Conservation (phyloP, 2,888 invertebrate species). For the Philaethria dido region DNA sequence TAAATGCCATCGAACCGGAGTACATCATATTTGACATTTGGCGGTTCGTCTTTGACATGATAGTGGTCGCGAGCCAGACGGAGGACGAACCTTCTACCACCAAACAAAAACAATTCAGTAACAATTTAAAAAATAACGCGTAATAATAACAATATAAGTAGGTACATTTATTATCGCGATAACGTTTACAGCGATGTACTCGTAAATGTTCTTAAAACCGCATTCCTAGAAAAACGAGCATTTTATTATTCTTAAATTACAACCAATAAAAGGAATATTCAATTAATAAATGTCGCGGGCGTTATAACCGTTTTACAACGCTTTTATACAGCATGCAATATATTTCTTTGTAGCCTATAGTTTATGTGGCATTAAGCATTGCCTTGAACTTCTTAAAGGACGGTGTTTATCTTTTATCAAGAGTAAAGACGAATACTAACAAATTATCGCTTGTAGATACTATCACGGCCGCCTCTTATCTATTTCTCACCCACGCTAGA, state of each 20-base stretch:
- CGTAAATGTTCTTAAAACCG: conserved; percentile 32
- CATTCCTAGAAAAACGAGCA: conserved; percentile 31
- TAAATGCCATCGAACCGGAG: no score
- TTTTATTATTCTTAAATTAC: conserved; percentile 43
- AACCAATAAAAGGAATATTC: conserved; percentile 43
- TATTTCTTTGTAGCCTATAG: conserved; percentile 28
- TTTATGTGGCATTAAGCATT: conserved; percentile 41
- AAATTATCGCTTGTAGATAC: conserved; percentile 76
- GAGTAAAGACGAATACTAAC: conserved; percentile 63
- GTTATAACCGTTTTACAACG: conserved; percentile 37
- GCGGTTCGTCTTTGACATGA: no score
- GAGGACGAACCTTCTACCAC: no score
- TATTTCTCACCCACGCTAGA: conserved; percentile 68
- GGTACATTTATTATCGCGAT: background rate
- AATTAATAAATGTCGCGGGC: conserved; percentile 43
- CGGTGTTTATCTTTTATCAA: conserved; percentile 59
- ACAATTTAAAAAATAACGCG: no score
- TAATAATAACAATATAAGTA: no score
- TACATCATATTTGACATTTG: no score
- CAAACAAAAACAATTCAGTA: no score
- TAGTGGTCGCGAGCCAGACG: no score
- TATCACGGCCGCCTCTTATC: conserved; percentile 63
- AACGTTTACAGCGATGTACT: conserved; percentile 37
- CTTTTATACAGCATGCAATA: conserved; percentile 23
- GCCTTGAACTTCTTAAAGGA: conserved; percentile 51